A percentile compares a stretch with the other conserved stretches of the same genome.
These are phyloP conservation scores for Oopsacas minuta DNA, from an alignment of 37 sponge, comb jelly and placozoan species.

Conservation along the genomic window DNA sequence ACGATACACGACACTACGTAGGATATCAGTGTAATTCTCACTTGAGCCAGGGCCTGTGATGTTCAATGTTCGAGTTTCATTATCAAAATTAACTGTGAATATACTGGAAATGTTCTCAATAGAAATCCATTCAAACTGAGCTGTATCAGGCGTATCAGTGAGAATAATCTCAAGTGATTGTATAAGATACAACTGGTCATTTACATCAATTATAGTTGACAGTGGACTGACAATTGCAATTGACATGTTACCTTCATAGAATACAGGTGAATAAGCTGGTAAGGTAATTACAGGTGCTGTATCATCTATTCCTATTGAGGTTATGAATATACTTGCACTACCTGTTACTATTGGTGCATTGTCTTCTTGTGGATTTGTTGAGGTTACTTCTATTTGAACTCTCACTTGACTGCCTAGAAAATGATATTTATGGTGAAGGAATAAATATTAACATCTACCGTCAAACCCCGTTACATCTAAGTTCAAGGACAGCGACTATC, in stretches of 20 bases:
- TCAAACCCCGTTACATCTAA: no score
- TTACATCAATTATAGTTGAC: not conserved
- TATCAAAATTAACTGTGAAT: not conserved
- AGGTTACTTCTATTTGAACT: not conserved
- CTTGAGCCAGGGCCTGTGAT: not conserved
- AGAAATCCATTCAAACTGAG: not conserved
- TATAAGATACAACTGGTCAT: not conserved
- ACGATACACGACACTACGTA: not conserved
- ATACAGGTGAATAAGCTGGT: not conserved
- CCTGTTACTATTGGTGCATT: not conserved
- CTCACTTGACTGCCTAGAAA: not conserved
- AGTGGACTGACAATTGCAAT: not conserved
- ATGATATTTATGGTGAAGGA: no score
- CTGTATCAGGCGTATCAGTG: not conserved
- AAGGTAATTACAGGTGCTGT: not conserved
- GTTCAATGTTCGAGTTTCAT: not conserved
- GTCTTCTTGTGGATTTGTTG: not conserved
- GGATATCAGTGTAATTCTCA: not conserved
- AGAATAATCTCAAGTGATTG: not conserved
- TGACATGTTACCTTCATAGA: not conserved
- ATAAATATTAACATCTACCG: no score
- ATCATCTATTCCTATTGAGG: slow-evolving; percentile 9
- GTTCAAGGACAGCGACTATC: no score
- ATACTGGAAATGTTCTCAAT: not conserved
- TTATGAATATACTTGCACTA: not conserved